Base-by-base conservation (phyloP, 2,797 vertebrate species). In the Lepus townsendii region DNA sequence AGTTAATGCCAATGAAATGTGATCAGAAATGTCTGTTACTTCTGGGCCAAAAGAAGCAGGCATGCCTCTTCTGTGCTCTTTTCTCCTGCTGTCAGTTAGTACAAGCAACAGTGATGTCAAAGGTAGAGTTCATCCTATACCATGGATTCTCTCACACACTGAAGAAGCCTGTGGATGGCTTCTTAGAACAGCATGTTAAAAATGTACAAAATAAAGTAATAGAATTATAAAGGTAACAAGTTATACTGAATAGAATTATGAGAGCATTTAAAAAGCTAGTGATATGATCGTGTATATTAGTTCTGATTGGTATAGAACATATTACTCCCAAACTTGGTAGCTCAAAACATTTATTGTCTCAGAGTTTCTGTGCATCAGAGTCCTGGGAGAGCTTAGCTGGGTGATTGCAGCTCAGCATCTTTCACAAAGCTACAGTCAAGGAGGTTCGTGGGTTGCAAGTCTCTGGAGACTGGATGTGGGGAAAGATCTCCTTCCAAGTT, bases 191-290 rank as follows among this genome's bases (percentile, higher is more conserved):
- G n/a, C 32, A 17, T 54, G 17, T 77, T 92, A 78, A 68, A 73
- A 88, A 91, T 84, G 35, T n/a, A 57, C 76, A 30, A 24, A 63
- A 75, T 24, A 92, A 75, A 85, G 54, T 65, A 32, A 22, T 65
- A 42, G 3, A 82, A 77, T 83, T 90, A 78, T 65, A 69, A 96
- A 93, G 27, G 35, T 50, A 79, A 54, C 7, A n/a, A 88, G 78
- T 71, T 69, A 73, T 66, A 77, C 19, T 72, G 26, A 92, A 73
- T 47, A 12, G 0, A 68, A 65, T 52, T 65, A 30, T 76, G 1
- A 75, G 65, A 92, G 38, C 60, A 90, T 79, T 92, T 83, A 80
- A 68, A 57, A 87, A 90, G 76, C 80, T 76, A 80, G 38, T 76
- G 27, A 62, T 50, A 71, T 19, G 12, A 69, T 35, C 77, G 32